These are phyloP conservation scores for Toxotes lorentzi DNA, from an alignment of 2,797 vertebrate species.

Conservation along the genomic window DNA sequence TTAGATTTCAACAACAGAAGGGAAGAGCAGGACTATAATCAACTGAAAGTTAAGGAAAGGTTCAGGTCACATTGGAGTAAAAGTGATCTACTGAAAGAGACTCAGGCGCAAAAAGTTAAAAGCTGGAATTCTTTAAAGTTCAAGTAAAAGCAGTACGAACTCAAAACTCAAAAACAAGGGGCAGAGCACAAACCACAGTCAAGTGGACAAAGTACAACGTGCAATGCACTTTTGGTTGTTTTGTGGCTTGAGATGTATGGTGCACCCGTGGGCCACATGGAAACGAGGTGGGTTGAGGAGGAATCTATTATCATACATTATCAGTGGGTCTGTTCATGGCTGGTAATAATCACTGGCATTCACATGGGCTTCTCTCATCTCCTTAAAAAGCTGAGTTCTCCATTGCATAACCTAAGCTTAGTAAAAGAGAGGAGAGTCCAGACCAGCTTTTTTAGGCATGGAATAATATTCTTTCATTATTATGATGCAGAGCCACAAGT, in stretches of 20 bases:
- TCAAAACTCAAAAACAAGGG: background rate
- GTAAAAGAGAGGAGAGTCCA: background rate
- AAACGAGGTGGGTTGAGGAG: background rate
- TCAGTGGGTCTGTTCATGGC: background rate
- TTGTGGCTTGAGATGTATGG: constrained; percentile 8
- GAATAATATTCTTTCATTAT: background rate
- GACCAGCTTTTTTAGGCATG: background rate
- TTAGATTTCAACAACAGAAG: background rate
- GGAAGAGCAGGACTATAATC: background rate
- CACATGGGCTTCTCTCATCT: background rate
- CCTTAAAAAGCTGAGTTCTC: background rate
- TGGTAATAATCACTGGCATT: constrained; percentile 19
- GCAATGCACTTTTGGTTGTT: constrained; percentile 6
- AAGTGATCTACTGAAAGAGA: background rate
- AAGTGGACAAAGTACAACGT: constrained; percentile 11
- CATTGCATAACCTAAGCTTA: background rate
- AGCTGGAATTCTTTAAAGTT: background rate
- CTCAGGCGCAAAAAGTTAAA: background rate
- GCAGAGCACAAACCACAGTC: background rate
- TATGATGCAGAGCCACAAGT: background rate
- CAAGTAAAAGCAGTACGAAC: background rate
- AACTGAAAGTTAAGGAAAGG: background rate
- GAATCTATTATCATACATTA: constrained; percentile 12
- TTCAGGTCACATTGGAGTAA: background rate
- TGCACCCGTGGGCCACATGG: background rate